These are phyloP conservation scores for Caretta caretta DNA, from an alignment of 2,113 vertebrate genomes.

Conservation along the genomic window DNA sequence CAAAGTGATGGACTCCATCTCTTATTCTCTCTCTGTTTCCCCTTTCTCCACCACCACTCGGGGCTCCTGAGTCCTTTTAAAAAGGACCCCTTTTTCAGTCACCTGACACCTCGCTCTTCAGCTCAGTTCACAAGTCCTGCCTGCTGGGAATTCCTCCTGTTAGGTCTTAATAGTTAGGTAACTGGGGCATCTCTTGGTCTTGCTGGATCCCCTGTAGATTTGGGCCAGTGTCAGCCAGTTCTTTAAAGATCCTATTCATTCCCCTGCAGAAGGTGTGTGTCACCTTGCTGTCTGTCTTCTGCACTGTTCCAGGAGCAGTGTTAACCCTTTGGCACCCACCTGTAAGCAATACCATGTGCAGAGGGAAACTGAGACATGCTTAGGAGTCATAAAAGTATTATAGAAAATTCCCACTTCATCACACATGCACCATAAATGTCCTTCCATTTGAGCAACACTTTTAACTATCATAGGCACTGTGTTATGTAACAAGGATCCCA, in stretches of 20 bases:
- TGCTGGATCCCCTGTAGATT: neutral
- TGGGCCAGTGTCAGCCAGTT: neutral
- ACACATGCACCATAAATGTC: rapidly evolving
- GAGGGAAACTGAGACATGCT: neutral
- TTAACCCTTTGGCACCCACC: neutral
- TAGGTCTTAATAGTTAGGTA: neutral
- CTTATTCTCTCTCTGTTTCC: neutral
- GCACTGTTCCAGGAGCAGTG: neutral
- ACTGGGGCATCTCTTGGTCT: neutral
- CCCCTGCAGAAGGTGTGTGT: no score
- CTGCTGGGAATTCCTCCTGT: neutral
- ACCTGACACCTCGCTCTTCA: neutral
- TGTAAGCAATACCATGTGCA: neutral
- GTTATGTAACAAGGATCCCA: neutral
- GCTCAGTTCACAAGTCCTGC: neutral
- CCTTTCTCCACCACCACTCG: neutral
- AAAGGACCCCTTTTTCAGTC: neutral
- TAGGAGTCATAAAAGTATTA: neutral
- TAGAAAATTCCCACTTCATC: neutral
- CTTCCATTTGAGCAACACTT: neutral
- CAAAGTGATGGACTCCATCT: neutral
- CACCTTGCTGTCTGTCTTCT: neutral
- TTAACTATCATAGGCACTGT: neutral
- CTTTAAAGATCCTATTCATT: neutral
- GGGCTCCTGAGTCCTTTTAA: neutral